These are phyloP conservation scores for Enteromius viviparus DNA, from an alignment of 2,797 vertebrate genomes.

Conservation along the genomic window DNA sequence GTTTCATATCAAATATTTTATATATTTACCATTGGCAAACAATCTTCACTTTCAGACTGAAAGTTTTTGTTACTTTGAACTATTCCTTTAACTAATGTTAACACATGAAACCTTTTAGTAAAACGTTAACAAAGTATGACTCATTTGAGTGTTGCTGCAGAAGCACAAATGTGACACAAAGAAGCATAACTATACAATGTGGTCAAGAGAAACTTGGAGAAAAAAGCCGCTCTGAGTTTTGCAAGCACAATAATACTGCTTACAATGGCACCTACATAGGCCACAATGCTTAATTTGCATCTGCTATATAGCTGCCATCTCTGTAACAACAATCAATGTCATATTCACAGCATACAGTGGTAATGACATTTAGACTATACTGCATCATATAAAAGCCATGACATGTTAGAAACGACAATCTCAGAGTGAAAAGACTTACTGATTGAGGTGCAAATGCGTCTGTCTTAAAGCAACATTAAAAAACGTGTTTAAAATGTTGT, in stretches of 20 bases:
- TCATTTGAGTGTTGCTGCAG: not conserved
- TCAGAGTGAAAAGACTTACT: not conserved
- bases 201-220: not conserved
- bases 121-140: not conserved
- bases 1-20: not conserved
- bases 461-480: not conserved
- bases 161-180: not conserved
- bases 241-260: not conserved
- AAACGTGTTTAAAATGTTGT: constrained; percentile 58
- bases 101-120: not conserved
- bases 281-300: constrained; percentile 3
- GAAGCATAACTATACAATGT: not conserved
- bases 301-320: not conserved
- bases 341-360: not conserved
- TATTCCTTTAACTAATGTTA: not conserved
- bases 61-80: too few species aligned
- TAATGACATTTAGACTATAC: not conserved
- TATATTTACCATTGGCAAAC: not conserved
- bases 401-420: not conserved
- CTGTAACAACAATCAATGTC: not conserved
- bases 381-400: not conserved
- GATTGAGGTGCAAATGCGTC: not conserved
- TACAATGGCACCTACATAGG: not conserved
- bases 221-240: not conserved
- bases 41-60: not conserved